Base-by-base conservation (phyloP, 2,113 vertebrate species). In the Rhinogobius similis region DNA sequence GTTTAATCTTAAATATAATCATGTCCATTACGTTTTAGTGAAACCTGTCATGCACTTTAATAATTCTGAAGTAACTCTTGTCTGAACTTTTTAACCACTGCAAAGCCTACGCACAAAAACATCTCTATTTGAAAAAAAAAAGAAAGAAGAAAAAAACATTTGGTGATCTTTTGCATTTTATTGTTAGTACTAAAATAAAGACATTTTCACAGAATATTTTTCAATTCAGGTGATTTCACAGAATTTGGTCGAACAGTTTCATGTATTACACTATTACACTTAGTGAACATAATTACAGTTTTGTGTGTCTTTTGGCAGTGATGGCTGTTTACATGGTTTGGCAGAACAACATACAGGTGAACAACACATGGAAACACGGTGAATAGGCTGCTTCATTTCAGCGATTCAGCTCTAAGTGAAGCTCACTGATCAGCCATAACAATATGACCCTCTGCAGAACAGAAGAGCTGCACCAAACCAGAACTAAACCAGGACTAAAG, bases 211-310 rank as follows among this genome's bases (percentile, higher is more conserved):
- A 63, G 46, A 62, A 69, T 38, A 46, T 39, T 18, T 56, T 24
- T 29, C 11, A 52, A 32, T 27, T 36, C 39, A 63, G 36, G 59
- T 43, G 36, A 43, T 65, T 70, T 59, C 18, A 65, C 29, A 27
- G 20, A 43, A 71, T 67, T 62, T 67, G 64, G 64, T 78, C 14
- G 41, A 62, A 62, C 59, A 62, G 62, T 63, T 10, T 21, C 44
- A 67, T 41, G 27, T 52, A 67, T n/a, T 48, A 24, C 0, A 1
- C 68, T 56, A n/a, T n/a, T n/a, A 55, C 39, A 43, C 66, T 55
- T 55, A 68, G 72, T 78, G 50, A 78, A 87, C 68, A 23, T 10
- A 29, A 46, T 77, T 77, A 80, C 68, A 82, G 82, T 87, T 8
- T 73, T 67, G 75, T 71, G 62, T 70, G 63, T 64, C 26, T 27